Evolutionary conservation across 2,113 vertebrate genomes (phyloP).

Genomic region (Bufo gargarizans): DNA sequence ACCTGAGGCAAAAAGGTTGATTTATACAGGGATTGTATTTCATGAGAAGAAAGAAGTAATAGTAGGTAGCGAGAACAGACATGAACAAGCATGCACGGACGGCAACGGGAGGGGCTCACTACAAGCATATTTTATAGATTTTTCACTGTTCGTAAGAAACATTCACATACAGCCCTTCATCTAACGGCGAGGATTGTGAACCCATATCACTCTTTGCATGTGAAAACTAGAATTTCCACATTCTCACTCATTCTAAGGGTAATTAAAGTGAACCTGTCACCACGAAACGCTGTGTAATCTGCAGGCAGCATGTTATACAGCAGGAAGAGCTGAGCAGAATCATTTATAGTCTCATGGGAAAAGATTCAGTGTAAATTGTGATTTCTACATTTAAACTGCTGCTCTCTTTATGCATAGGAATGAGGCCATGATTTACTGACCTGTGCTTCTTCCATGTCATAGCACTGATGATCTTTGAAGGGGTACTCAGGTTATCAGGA

Average conservation of each 20-base stretch:
- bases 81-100: constrained; percentile 57
- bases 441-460: background rate
- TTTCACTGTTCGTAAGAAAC: constrained; percentile 1
- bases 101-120: constrained; percentile 57
- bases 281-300: too few relatives aligned
- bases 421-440: too few relatives aligned
- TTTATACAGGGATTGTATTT: constrained; percentile 49
- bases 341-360: too few relatives aligned
- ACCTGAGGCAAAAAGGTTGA: constrained; percentile 61
- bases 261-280: background rate
- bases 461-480: background rate
- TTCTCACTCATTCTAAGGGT: background rate
- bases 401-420: too few relatives aligned
- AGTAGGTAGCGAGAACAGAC: constrained; percentile 60
- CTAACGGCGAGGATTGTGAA: background rate
- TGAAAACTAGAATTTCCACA: constrained; percentile 14
- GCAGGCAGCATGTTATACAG: too few relatives aligned
- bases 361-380: too few relatives aligned
- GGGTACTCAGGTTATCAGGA: background rate
- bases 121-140: constrained; percentile 36
- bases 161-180: constrained; percentile 3
- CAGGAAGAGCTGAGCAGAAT: too few relatives aligned
- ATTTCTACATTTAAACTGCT: too few relatives aligned
- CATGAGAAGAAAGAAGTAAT: constrained; percentile 61
- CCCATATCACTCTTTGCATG: background rate